phyloP scores from a whole-genome alignment of 2,113 vertebrate genomes.

The Tragelaphus scriptus region DNA sequence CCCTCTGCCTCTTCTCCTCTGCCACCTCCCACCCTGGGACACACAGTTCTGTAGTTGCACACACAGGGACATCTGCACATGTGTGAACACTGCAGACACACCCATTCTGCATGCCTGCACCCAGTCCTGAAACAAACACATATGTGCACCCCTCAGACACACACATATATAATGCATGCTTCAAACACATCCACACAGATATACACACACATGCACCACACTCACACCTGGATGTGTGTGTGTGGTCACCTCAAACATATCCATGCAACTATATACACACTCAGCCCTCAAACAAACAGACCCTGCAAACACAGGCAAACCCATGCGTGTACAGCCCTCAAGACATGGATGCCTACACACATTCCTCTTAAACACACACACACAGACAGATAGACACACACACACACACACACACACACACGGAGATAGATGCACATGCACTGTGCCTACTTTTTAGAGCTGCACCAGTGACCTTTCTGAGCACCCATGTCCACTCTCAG shows the following conservation, averaged over 20 bases:
- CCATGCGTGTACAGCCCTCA: background rate
- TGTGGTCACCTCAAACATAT: background rate
- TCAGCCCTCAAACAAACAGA: background rate
- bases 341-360: background rate
- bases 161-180: background rate
- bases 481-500: background rate
- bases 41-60: background rate
- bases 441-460: background rate
- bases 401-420: background rate
- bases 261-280: too few relatives aligned
- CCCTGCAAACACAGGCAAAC: background rate
- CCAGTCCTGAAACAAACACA: background rate
- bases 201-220: background rate
- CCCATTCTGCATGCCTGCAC: background rate
- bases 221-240: accelerated
- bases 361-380: background rate
- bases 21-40: background rate
- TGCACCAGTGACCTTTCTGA: background rate
- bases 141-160: background rate
- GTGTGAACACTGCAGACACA: background rate
- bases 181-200: background rate
- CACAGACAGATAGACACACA: too few relatives aligned
- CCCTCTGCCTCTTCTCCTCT: background rate
- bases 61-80: background rate
- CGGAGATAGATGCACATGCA: accelerated